Evolutionary conservation across 2,113 vertebrate genomes (phyloP).

Genomic region (Melanerpes formicivorus): DNA sequence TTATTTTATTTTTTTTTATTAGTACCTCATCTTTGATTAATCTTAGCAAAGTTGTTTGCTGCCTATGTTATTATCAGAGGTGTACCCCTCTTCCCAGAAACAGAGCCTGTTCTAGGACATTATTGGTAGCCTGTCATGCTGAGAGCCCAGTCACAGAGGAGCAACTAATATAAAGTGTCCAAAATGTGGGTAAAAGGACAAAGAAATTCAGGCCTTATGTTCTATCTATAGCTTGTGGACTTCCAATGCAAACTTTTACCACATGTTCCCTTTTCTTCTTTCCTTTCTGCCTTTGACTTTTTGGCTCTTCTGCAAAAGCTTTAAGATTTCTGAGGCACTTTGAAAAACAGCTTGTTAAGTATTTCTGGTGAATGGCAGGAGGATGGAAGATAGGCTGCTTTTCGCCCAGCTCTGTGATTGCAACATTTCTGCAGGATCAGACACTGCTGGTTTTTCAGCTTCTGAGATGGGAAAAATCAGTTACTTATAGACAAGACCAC

Average conservation of each 20-base stretch:
- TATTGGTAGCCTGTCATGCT: neutral
- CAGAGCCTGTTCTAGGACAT: neutral
- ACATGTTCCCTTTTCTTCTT: constrained; percentile 18
- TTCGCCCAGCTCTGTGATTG: neutral
- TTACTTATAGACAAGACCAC: neutral
- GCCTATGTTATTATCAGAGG: neutral
- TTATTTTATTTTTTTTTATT: neutral
- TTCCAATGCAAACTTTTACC: neutral
- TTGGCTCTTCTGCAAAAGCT: constrained; percentile 13
- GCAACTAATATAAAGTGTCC: neutral
- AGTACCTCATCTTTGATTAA: neutral
- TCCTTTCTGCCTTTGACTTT: neutral
- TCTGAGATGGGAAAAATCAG: neutral
- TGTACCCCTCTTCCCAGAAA: neutral
- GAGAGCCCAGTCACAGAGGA: neutral
- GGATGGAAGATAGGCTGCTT: neutral
- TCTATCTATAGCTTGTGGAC: neutral
- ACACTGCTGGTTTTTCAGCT: neutral
- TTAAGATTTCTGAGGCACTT: neutral
- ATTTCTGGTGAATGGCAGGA: neutral
- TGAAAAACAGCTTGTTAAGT: neutral
- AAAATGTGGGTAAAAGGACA: neutral
- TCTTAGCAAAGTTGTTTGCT: neutral
- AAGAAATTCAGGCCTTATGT: neutral
- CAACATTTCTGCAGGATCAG: neutral